These are phyloP conservation scores for Mesoclemmys tuberculata DNA, from an alignment of 2,113 vertebrate genomes.

Conservation along the genomic window DNA sequence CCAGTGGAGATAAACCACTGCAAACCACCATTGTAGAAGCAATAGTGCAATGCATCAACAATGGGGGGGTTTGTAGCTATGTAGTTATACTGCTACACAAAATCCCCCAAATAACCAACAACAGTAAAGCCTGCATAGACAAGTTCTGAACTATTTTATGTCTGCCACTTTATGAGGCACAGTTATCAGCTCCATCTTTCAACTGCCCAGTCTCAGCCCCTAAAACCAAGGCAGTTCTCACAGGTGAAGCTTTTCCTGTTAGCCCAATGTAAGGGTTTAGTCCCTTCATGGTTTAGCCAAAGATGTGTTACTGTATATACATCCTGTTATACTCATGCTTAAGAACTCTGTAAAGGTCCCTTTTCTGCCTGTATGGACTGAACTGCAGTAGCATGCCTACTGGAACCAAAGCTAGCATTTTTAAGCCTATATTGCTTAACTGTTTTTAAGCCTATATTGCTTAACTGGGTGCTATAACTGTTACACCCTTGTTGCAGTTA, in stretches of 20 bases:
- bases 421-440: neutral
- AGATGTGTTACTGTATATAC: neutral
- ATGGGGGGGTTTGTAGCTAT: neutral
- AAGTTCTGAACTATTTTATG: neutral
- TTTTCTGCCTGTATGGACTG: neutral
- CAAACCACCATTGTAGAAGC: neutral
- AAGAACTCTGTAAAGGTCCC: neutral
- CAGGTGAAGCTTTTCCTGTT: neutral
- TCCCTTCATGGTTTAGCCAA: neutral
- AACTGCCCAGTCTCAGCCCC: neutral
- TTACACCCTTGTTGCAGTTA: neutral
- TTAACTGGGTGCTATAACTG: too few species aligned
- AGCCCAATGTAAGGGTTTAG: neutral
- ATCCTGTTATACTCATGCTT: neutral
- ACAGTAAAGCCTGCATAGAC: neutral
- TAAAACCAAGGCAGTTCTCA: neutral
- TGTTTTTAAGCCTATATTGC: neutral
- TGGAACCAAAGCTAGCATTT: neutral
- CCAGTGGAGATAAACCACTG: neutral
- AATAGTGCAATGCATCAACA: neutral
- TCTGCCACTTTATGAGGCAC: neutral
- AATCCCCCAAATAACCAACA: neutral
- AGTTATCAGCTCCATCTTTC: constrained; percentile 11
- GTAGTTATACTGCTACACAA: neutral
- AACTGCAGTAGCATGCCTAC: neutral